Evolutionary conservation across 2,888 invertebrate genomes (phyloP).

Genomic region (Fabriciana adippe): DNA sequence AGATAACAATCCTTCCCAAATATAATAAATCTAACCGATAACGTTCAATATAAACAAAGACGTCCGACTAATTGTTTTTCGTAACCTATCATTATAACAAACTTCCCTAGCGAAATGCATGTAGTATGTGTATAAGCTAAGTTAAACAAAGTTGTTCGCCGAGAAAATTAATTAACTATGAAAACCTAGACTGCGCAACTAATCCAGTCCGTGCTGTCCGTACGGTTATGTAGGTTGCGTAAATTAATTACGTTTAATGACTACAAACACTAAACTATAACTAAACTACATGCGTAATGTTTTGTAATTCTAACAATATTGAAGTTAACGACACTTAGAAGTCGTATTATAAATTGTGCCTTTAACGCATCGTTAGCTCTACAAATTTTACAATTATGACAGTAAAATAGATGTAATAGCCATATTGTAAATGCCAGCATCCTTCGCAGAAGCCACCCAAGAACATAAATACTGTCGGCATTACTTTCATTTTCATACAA

Average conservation of each 20-base stretch:
- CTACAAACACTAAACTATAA: slow-evolving; percentile 27
- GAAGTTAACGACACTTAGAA: background rate
- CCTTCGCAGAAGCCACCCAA: slow-evolving; percentile 49
- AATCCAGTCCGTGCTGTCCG: slow-evolving; percentile 34
- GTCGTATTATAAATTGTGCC: background rate
- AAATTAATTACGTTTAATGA: slow-evolving; percentile 38
- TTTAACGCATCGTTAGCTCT: background rate
- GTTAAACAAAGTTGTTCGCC: slow-evolving; percentile 41
- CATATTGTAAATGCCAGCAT: background rate
- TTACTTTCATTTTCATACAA: slow-evolving; percentile 57
- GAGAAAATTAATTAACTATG: slow-evolving; percentile 45
- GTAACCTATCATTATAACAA: slow-evolving; percentile 70
- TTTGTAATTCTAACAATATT: slow-evolving; percentile 7
- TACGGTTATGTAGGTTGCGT: slow-evolving; percentile 30
- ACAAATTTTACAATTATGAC: no score
- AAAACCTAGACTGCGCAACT: slow-evolving; percentile 41
- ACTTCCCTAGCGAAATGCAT: slow-evolving; percentile 51
- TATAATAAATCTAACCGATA: slow-evolving; percentile 78
- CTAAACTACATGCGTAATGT: slow-evolving; percentile 14
- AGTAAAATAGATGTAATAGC: slow-evolving; percentile 4
- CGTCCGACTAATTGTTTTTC: slow-evolving; percentile 72
- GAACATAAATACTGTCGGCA: slow-evolving; percentile 53
- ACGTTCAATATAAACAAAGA: slow-evolving; percentile 67
- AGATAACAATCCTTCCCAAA: slow-evolving; percentile 77
- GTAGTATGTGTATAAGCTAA: slow-evolving; percentile 37